These are phyloP conservation scores for Eupithecia abbreviata DNA, from an alignment of 2,888 invertebrate species.

Conservation along the genomic window DNA sequence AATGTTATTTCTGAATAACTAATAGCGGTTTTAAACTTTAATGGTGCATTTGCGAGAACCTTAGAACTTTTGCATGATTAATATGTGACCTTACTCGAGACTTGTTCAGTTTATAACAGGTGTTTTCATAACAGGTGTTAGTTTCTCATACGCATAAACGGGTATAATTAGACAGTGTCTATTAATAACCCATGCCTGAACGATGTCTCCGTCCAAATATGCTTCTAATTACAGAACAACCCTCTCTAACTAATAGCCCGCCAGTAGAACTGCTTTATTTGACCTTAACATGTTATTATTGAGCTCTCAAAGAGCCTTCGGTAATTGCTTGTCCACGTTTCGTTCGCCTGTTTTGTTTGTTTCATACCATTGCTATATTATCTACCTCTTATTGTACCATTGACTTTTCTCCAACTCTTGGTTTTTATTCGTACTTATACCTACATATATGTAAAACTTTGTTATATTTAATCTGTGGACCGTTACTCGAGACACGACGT, in stretches of 20 bases:
- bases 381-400: too few relatives aligned
- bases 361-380: not conserved
- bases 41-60: slow-evolving; percentile 57
- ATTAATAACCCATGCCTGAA: slow-evolving; percentile 42
- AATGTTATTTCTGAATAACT: slow-evolving; percentile 61
- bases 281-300: slow-evolving; percentile 50
- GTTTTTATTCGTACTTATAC: too few relatives aligned
- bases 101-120: not conserved
- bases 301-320: slow-evolving; percentile 24
- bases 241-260: slow-evolving; percentile 69
- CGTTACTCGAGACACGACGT: too few relatives aligned
- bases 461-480: too few relatives aligned
- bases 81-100: slow-evolving; percentile 12
- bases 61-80: slow-evolving; percentile 11
- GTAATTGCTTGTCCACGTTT: slow-evolving; percentile 29
- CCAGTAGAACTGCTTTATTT: slow-evolving; percentile 62
- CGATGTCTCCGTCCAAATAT: slow-evolving; percentile 56
- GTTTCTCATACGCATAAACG: slow-evolving; percentile 54
- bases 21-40: slow-evolving; percentile 70
- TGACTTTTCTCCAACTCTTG: too few relatives aligned
- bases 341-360: slow-evolving; percentile 1
- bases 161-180: slow-evolving; percentile 36
- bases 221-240: slow-evolving; percentile 69
- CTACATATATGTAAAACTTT: too few relatives aligned
- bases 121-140: slow-evolving; percentile 50